phyloP scores from a whole-genome alignment of 2,113 vertebrate genomes.

The Sitta europaea region DNA sequence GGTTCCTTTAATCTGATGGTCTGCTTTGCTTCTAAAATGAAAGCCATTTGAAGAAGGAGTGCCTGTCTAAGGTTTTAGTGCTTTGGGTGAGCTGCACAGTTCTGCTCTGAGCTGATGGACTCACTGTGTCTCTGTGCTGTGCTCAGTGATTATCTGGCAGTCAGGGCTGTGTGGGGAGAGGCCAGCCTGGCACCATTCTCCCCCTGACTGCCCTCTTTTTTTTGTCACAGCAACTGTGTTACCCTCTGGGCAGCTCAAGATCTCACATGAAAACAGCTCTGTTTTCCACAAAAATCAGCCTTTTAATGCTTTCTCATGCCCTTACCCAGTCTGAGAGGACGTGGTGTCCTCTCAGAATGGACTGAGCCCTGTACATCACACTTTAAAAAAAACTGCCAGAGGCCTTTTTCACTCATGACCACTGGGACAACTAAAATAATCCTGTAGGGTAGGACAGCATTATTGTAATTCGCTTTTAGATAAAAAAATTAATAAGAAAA shows the following conservation, averaged over 20 bases:
- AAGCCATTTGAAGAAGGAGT: neutral
- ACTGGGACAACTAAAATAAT: neutral
- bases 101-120: neutral
- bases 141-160: neutral
- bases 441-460: neutral
- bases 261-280: slow-evolving; percentile 20
- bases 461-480: neutral
- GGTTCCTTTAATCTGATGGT: neutral
- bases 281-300: slow-evolving; percentile 5
- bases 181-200: slow-evolving; percentile 36
- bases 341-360: neutral
- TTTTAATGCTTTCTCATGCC: neutral
- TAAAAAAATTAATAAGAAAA: neutral
- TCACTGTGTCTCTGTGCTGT: neutral
- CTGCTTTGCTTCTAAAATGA: neutral
- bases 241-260: neutral
- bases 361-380: neutral
- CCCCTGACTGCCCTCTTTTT: neutral
- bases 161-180: neutral
- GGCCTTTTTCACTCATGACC: neutral
- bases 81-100: neutral
- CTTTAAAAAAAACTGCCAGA: neutral
- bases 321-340: neutral
- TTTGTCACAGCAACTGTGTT: neutral
- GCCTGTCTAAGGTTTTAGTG: neutral